These are phyloP conservation scores for Neolamprologus sp. DNA, from an alignment of 2,113 vertebrate species.

Conservation along the genomic window DNA sequence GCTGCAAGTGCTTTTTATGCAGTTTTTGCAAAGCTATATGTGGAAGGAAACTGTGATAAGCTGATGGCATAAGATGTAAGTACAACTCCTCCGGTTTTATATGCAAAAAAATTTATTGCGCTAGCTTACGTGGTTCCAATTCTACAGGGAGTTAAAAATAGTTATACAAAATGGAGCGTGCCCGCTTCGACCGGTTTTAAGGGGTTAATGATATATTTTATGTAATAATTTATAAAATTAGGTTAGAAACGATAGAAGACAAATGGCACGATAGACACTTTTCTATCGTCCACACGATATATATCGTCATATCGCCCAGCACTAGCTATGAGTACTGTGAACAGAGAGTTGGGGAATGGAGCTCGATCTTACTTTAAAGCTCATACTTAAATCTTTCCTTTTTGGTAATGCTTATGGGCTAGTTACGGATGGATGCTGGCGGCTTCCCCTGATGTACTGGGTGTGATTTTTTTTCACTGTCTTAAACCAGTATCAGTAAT, in stretches of 20 bases:
- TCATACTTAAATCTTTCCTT: neutral
- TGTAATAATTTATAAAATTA: neutral
- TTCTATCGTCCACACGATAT: neutral
- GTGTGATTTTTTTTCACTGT: neutral
- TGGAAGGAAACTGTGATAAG: too few species aligned
- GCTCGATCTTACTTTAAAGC: neutral
- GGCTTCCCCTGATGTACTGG: neutral
- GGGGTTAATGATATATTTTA: neutral
- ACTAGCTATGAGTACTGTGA: neutral
- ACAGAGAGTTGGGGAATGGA: neutral
- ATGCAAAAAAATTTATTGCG: neutral
- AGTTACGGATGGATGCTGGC: neutral
- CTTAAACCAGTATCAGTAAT: neutral
- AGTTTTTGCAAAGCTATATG: too few species aligned
- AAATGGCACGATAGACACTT: neutral
- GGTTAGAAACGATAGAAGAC: neutral
- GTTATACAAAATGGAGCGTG: accelerated
- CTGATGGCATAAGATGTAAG: neutral
- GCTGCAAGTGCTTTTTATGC: too few species aligned
- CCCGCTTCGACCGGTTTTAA: accelerated
- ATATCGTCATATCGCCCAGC: neutral
- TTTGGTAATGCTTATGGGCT: neutral
- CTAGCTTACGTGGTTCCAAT: neutral
- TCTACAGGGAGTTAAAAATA: neutral
- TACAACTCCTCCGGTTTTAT: neutral